Conservation (phyloP, 2,797 vertebrate species). For the Ctenopoma kingsleyae region DNA sequence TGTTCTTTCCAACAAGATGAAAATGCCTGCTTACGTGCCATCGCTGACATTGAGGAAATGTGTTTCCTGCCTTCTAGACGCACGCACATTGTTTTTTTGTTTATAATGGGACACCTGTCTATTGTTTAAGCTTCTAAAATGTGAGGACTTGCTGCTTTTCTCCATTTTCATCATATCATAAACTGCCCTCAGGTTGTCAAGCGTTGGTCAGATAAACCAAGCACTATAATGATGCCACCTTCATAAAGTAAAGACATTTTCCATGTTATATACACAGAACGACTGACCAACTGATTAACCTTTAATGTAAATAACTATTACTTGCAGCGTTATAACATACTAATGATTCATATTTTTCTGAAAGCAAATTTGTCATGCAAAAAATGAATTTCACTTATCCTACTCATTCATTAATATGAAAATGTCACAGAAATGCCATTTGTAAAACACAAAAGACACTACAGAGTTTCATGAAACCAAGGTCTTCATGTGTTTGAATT, state of each 20-base stretch:
- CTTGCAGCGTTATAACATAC: background rate
- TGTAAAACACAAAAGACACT: background rate
- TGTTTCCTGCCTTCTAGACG: too few species aligned
- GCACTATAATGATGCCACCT: background rate
- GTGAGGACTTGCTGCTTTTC: background rate
- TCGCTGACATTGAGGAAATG: too few species aligned
- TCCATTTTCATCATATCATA: background rate
- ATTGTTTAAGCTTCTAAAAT: background rate
- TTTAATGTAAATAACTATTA: background rate
- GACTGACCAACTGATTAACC: background rate
- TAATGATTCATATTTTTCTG: background rate
- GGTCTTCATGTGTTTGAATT: background rate
- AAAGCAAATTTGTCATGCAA: too few species aligned
- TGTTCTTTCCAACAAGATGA: too few species aligned
- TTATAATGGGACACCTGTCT: too few species aligned
- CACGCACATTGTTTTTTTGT: too few species aligned
- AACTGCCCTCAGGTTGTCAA: background rate
- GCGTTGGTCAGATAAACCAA: background rate
- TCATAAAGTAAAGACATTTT: background rate
- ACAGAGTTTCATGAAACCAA: conserved; percentile 5
- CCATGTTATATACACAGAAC: background rate
- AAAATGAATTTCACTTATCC: too few species aligned
- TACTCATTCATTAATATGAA: background rate
- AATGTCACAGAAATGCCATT: background rate
- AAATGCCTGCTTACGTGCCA: too few species aligned